Base-by-base conservation (phyloP, 1,140 invertebrate genomes). In the Orius insidiosus region DNA sequence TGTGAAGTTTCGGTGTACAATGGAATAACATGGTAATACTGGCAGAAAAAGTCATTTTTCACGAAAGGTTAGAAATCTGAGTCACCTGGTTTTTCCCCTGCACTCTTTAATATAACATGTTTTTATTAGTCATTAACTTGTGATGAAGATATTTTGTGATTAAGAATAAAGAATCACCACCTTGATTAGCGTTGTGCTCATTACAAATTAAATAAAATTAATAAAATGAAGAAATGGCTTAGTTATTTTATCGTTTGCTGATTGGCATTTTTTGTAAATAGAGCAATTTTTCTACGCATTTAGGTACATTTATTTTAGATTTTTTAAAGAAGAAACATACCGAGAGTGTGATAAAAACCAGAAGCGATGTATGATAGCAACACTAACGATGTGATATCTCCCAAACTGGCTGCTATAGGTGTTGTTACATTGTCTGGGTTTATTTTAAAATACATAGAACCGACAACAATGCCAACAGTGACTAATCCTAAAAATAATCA, bases 341-440 rank as follows among this genome's bases (percentile, higher is more conserved):
- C 74, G 60, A 78, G 73, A 16, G 72, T 64, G 49, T 65, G 65
- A 56, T 79, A 78, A 32, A 87, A 63, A 15, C 75, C 54, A 5
- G 79, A 79, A 13, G 83, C 70, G 50, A 87, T 80, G 64, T 75
- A 81, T 33, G 87, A 78, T 14, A 94, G 68, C 30, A 94, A 63
- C 40, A 82, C 75, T 47, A 96, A 68, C 2, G 90, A 93, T 24
- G 80, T 89, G 34, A 96, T 68, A 67, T 96, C 92, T 14, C 92
- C 92, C 18, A 97, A 68, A 59, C 87, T 92, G 5, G 93, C 90
- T 34, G 92, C 92, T 53, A 97, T 92, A 8, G 93, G 93, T 36
- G 92, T 96, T 7, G 93, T 90, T 39, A 98, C 78, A 63, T 97
- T 97, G 60, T 98, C 93, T 15, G 93, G 92, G 67, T 96, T 95